Base-by-base conservation (phyloP, 1,140 invertebrate species). In the Temnothorax curvispinosus region DNA sequence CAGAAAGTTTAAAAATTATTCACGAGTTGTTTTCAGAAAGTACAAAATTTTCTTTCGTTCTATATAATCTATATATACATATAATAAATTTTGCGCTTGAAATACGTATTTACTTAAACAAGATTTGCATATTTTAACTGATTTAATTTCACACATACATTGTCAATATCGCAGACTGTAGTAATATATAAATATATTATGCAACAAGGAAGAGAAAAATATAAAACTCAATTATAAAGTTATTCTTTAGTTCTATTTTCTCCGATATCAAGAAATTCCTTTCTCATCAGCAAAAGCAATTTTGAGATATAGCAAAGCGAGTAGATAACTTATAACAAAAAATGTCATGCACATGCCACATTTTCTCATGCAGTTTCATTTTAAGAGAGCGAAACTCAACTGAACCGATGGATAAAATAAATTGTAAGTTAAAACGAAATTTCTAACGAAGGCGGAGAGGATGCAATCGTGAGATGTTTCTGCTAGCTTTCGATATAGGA, bases 351-450 rank as follows among this genome's bases (percentile, higher is more conserved):
- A 62, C 21, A 62, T 4, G 21, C 15, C 52, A 52, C n/a, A 2
- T 50, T 56, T 60, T 84, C 41, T 60, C 41, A 44, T 35, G 21
- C 44, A 84, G 69, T 84, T 74, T 82, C 8, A 27, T 82, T 82
- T 47, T 32, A 50, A 32, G 50, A 27, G 1, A 82, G 13, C 27
- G 2, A 74, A 41, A 72, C 52, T 60, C 38, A 38, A 27, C 5
- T 38, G 47, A 81, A 56, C 69, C 64, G 50, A 35, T 27, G 41
- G 27, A 74, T 47, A 72, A 74, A 84, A 84, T 74, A 84, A 84
- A 84, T 74, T 74, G 18, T n/a, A 74, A 84, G 80, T 84, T 84
- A 74, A 84, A 84, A 50, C 41, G 18, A 82, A 72, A 81, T 80
- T 80, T 81, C 65, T 81, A 56, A 58, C 38, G 52, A 58, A 82